phyloP scores from a whole-genome alignment of 2,888 invertebrate species.

The Odontomyia ornata region DNA sequence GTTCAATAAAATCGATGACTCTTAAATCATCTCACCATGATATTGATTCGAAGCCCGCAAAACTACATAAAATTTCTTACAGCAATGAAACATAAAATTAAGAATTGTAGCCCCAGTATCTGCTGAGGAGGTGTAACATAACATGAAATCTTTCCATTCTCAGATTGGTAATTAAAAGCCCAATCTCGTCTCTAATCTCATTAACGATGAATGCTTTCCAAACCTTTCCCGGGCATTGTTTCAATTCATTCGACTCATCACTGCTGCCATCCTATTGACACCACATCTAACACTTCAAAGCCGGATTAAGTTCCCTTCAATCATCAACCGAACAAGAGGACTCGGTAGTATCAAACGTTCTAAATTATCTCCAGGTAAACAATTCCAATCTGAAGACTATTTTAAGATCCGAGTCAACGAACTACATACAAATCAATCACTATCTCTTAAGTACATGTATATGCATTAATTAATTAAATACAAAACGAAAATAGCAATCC shows the following conservation, averaged over 20 bases:
- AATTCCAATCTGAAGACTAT: neutral
- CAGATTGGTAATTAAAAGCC: too few species aligned
- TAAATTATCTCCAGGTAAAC: neutral
- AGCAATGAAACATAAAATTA: too few species aligned
- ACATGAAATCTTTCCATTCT: too few species aligned
- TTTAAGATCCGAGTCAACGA: neutral
- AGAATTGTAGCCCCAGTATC: too few species aligned
- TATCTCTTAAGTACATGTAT: conserved; percentile 1
- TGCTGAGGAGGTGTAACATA: too few species aligned
- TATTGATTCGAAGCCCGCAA: too few species aligned
- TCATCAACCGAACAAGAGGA: neutral
- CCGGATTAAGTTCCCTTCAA: conserved; percentile 4
- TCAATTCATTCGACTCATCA: neutral
- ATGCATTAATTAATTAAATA: conserved; percentile 10
- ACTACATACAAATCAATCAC: neutral
- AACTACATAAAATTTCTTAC: too few species aligned
- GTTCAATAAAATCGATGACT: too few species aligned
- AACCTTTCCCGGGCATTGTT: too few species aligned
- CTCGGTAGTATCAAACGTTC: neutral
- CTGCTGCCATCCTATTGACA: neutral
- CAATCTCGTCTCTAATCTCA: too few species aligned
- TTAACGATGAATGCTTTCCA: too few species aligned
- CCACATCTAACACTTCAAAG: neutral
- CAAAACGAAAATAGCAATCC: neutral
- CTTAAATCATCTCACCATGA: too few species aligned